Conservation (phyloP, 2,797 vertebrate genomes). For the Acridotheres tristis region DNA sequence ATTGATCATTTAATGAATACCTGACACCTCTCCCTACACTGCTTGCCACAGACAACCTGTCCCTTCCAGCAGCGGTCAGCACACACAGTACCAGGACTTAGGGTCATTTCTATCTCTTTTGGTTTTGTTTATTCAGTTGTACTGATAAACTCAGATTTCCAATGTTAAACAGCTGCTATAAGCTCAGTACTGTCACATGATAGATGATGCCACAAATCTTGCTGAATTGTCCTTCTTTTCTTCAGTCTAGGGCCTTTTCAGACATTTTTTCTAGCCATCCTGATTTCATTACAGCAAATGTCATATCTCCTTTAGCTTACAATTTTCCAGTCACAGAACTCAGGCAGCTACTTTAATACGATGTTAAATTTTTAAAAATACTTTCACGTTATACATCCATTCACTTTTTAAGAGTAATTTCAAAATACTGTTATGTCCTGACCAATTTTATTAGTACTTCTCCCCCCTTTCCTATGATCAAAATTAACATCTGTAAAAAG, state of each 20-base stretch:
- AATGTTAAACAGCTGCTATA: neutral
- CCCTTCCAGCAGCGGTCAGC: neutral
- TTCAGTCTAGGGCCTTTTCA: neutral
- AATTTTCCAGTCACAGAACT: conserved; percentile 29
- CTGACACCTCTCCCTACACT: neutral
- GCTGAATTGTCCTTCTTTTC: conserved; percentile 13
- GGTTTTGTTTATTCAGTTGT: neutral
- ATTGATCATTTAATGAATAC: neutral
- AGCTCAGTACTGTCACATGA: neutral
- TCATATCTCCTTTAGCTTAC: conserved; percentile 41
- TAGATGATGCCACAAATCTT: neutral
- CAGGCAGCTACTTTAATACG: conserved; percentile 44
- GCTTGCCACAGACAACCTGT: neutral
- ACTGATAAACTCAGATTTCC: neutral
- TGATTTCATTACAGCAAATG: conserved; percentile 59
- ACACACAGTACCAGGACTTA: neutral
- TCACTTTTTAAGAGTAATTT: conserved; percentile 44
- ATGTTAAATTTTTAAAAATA: conserved; percentile 63
- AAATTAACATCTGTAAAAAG: conserved; percentile 70
- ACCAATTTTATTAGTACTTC: conserved; percentile 41
- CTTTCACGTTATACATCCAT: conserved; percentile 35
- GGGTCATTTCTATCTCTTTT: neutral
- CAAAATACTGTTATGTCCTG: conserved; percentile 43
- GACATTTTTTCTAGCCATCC: neutral
- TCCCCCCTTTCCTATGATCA: conserved; percentile 39